phyloP scores from a whole-genome alignment of 2,113 vertebrate genomes.

The Gobio gobio region DNA sequence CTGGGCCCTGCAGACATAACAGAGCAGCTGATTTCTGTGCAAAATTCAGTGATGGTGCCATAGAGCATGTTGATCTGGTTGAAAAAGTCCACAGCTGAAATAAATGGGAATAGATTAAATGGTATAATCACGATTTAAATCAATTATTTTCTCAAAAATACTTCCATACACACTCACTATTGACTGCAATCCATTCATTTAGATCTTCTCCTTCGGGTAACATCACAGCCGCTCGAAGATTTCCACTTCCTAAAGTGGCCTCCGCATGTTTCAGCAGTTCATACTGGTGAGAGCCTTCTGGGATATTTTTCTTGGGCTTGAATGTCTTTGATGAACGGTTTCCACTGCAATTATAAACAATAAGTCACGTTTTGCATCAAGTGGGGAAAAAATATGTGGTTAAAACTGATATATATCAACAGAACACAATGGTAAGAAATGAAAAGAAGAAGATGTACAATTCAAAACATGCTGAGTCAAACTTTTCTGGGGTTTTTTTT shows the following conservation, averaged over 20 bases:
- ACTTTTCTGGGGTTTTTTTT: not conserved
- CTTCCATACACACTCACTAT: constrained; percentile 81
- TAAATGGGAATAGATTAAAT: not conserved
- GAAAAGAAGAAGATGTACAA: not conserved
- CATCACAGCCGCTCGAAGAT: constrained; percentile 93
- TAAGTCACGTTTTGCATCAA: constrained; percentile 13
- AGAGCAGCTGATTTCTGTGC: constrained; percentile 89
- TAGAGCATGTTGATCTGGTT: constrained; percentile 99
- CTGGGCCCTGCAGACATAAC: constrained; percentile 96
- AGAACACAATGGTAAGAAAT: not conserved
- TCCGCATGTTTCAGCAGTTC: constrained; percentile 95
- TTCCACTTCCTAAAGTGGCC: constrained; percentile 92
- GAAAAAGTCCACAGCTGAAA: constrained; percentile 94
- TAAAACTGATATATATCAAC: not conserved
- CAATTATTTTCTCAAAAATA: not conserved
- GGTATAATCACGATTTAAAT: not conserved
- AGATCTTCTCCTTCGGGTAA: constrained; percentile 95
- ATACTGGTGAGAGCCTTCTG: constrained; percentile 95
- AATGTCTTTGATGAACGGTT: constrained; percentile 95
- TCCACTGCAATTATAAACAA: constrained; percentile 71
- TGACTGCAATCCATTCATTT: constrained; percentile 97
- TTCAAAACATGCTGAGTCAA: not conserved
- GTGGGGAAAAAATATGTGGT: not conserved
- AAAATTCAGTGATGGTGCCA: constrained; percentile 96
- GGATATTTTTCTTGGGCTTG: constrained; percentile 97